A percentile compares a stretch with the other conserved stretches of the same genome.
phyloP scores from a whole-genome alignment of 2,113 vertebrate genomes.

The Centropus unirufus region DNA sequence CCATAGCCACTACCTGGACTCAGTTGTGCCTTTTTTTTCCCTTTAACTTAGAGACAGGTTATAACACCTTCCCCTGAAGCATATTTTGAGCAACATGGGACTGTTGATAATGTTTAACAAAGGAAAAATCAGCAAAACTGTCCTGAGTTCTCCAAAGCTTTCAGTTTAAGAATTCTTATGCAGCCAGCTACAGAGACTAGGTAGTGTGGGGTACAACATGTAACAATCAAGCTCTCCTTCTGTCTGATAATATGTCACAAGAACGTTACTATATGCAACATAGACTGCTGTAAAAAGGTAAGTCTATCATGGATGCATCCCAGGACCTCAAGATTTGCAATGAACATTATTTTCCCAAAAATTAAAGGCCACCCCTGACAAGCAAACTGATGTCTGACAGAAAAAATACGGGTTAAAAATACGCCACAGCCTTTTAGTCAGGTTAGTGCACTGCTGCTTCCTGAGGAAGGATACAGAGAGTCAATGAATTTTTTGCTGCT shows the following conservation, averaged over 20 bases:
- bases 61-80: neutral
- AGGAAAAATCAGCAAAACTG: neutral
- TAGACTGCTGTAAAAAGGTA: neutral
- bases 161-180: neutral
- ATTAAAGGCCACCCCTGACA: neutral
- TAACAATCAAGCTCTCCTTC: neutral
- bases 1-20: neutral
- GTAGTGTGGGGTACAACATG: neutral
- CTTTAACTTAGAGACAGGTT: neutral
- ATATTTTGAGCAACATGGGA: neutral
- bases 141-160: neutral
- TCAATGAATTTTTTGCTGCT: neutral
- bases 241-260: neutral
- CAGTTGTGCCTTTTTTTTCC: neutral
- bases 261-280: neutral
- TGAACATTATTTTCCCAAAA: neutral
- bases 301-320: neutral
- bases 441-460: neutral
- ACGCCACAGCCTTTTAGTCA: neutral
- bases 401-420: neutral
- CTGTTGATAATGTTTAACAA: neutral
- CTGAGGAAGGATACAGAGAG: neutral
- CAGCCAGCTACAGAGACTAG: neutral
- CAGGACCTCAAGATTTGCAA: neutral
- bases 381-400: neutral